Base-by-base conservation (phyloP, 2,888 invertebrate genomes). In the Fragum sueziense region DNA sequence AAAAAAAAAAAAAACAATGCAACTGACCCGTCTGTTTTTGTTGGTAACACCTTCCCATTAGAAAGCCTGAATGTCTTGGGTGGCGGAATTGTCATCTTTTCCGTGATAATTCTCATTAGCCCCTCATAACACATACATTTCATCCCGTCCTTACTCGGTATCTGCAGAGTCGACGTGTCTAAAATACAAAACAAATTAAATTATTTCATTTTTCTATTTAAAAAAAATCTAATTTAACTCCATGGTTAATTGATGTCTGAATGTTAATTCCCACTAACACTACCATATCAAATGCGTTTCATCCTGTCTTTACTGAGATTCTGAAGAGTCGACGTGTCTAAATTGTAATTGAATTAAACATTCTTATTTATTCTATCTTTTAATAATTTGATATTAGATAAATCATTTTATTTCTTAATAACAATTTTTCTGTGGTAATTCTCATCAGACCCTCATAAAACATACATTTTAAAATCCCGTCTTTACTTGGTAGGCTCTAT, bases 41-140 rank as follows among this genome's bases (percentile, higher is more conserved):
- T n/a, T 34, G 54, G 57, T n/a, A 17, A 20, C 0, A 29, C 2
- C n/a, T 57, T 57, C 3, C 61, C 70, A 9, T 76, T 68, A 9
- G 77, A 67, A 22, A 67, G 41, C 61, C 80, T 73, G 68, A 67
- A 78, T 2, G 72, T 51, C 22, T 57, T 47, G 3, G 80, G 85
- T 6, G 80, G 80, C 7, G 75, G 78, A 20, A 83, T 80, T 2
- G 33, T 31, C 17, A 67, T 67, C 27, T 68, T 54, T 0, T 84
- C 79, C 72, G 65, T 76, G 41, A 85, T 78, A 14, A 83, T 76
- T 27, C 54, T 29, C 78, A 84, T 77, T n/a, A 84, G 68, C n/a
- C 78, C 80, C 41, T 85, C 84, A 54, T 85, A 84, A 69, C 84
- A 85, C 84, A 82, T 81, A 52, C 85, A 85, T n/a, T 70, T 61